Conservation (phyloP, 2,888 invertebrate species). For the Orchesella flavescens region DNA sequence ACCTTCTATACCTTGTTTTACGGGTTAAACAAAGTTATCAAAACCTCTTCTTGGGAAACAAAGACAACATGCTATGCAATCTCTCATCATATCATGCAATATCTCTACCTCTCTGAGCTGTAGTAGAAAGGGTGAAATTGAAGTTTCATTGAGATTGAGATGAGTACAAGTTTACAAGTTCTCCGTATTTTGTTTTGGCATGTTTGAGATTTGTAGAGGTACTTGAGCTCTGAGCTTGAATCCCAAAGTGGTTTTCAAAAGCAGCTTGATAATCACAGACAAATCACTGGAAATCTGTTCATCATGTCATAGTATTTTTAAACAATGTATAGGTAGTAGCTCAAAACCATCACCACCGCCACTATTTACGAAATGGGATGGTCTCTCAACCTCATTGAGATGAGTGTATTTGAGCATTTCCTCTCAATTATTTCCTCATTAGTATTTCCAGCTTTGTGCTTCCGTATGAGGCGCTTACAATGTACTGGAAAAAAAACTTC, state of each 20-base stretch:
- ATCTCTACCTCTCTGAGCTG: too few species aligned
- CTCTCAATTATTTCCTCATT: constrained; percentile 65
- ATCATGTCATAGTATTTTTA: too few species aligned
- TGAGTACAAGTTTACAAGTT: too few species aligned
- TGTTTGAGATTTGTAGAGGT: constrained; percentile 35
- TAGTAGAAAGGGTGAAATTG: too few species aligned
- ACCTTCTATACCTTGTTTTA: too few species aligned
- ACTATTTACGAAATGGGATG: constrained; percentile 36
- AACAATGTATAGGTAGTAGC: too few species aligned
- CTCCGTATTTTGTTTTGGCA: constrained; percentile 49
- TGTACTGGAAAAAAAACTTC: not conserved
- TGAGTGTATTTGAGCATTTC: constrained; percentile 36
- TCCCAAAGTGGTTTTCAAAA: too few species aligned
- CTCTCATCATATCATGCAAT: too few species aligned
- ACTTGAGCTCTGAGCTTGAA: not conserved
- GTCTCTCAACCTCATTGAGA: constrained; percentile 2
- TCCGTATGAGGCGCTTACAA: too few species aligned
- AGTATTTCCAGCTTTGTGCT: constrained; percentile 10
- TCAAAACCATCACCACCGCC: constrained; percentile 9
- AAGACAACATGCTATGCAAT: too few species aligned
- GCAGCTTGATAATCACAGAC: not conserved
- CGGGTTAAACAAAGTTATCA: not conserved
- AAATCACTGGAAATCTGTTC: not conserved
- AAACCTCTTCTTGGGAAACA: not conserved
- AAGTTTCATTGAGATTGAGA: too few species aligned